Percentiles rank a stretch among this genome's conserved stretches.
phyloP scores from a whole-genome alignment of 2,113 vertebrate genomes.

The Seriola rivoliana region DNA sequence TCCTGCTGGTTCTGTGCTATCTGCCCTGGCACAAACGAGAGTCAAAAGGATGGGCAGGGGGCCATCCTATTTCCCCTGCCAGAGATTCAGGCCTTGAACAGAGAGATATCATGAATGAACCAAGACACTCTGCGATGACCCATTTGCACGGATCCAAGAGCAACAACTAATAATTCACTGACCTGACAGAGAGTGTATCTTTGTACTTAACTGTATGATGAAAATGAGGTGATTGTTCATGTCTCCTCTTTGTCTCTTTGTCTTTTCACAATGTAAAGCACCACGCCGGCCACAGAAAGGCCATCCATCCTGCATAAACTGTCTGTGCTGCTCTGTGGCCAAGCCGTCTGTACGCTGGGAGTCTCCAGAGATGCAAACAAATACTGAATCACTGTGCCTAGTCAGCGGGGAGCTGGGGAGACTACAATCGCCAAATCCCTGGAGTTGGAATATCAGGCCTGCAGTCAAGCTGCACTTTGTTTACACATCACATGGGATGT shows the following conservation, averaged over 20 bases:
- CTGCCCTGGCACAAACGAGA: conserved; percentile 58
- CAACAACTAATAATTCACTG: conserved; percentile 1
- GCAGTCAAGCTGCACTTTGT: conserved; percentile 44
- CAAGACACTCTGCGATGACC: conserved; percentile 25
- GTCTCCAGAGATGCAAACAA: conserved; percentile 56
- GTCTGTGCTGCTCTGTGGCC: conserved; percentile 33
- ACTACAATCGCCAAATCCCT: conserved; percentile 49
- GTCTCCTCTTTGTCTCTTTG: conserved; percentile 4
- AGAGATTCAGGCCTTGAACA: conserved; percentile 52
- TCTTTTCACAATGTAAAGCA: conserved; percentile 13
- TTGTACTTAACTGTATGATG: conserved; percentile 2
- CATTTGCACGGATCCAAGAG: conserved; percentile 34
- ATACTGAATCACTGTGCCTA: conserved; percentile 43
- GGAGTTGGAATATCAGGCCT: conserved; percentile 31
- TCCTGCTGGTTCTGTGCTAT: conserved; percentile 57
- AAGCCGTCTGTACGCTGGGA: conserved; percentile 21
- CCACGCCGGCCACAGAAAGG: not conserved
- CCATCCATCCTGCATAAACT: conserved; percentile 2
- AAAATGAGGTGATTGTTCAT: conserved; percentile 16
- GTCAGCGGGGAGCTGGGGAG: conserved; percentile 48
- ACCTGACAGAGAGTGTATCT: not conserved
- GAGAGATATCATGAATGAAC: conserved; percentile 49
- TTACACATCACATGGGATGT: conserved; percentile 31
- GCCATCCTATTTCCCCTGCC: conserved; percentile 39
- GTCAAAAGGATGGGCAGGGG: conserved; percentile 53